These are phyloP conservation scores for Carassius auratus DNA, from an alignment of 2,113 vertebrate species.

Conservation along the genomic window DNA sequence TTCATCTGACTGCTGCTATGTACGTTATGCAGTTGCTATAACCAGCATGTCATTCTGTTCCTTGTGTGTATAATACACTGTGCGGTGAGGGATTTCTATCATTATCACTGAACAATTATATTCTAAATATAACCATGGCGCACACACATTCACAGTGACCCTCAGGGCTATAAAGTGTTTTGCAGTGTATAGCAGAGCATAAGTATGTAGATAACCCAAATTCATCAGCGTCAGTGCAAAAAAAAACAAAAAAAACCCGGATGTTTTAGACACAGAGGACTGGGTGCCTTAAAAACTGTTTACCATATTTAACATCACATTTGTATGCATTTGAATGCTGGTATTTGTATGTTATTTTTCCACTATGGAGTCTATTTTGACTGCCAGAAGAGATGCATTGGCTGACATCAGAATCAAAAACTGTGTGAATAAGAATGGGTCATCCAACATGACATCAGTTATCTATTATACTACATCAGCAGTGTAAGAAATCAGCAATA, in stretches of 20 bases:
- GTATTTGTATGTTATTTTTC: no score
- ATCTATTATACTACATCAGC: background rate
- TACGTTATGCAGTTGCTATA: background rate
- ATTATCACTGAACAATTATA: constrained; percentile 52
- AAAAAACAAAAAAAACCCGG: background rate
- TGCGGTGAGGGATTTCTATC: constrained; percentile 34
- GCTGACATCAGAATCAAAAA: background rate
- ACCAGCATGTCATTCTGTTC: background rate
- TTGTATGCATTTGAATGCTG: background rate
- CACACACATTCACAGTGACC: constrained; percentile 35
- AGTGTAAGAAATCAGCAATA: background rate
- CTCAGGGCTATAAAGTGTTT: constrained; percentile 15
- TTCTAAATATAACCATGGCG: constrained; percentile 48
- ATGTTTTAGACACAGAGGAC: background rate
- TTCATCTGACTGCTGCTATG: constrained; percentile 5
- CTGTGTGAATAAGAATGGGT: background rate
- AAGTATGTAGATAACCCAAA: constrained; percentile 25
- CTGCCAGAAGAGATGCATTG: background rate
- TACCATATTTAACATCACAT: background rate
- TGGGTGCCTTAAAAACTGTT: background rate
- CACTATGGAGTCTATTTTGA: background rate
- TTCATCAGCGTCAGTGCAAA: background rate
- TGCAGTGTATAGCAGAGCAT: constrained; percentile 14
- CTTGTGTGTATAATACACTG: constrained; percentile 33
- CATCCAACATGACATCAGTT: background rate